phyloP scores from a whole-genome alignment of 2,113 vertebrate genomes.

The Actenoides hombroni region DNA sequence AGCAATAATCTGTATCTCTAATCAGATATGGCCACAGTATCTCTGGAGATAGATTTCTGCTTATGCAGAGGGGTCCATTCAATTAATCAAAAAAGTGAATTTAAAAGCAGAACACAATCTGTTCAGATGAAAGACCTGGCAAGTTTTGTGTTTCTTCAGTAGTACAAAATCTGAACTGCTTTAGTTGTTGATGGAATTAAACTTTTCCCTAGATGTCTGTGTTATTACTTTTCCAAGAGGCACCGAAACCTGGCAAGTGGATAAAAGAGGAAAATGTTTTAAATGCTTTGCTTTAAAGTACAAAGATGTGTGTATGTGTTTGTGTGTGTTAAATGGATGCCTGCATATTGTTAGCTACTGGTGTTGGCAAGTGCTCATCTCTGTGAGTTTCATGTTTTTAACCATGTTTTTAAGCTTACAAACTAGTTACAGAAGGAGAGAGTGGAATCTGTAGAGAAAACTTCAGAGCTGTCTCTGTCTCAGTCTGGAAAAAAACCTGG shows the following conservation, averaged over 20 bases:
- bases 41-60: not conserved
- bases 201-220: not conserved
- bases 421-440: not conserved
- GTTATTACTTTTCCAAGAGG: not conserved
- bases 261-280: not conserved
- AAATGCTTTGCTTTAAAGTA: conserved; percentile 14
- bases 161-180: not conserved
- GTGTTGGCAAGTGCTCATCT: not conserved
- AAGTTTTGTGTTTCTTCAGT: not conserved
- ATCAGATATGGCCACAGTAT: not conserved
- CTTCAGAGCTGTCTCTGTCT: not conserved
- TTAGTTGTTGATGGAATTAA: conserved; percentile 12
- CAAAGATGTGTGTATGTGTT: not conserved
- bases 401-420: not conserved
- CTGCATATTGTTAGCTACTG: not conserved
- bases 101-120: conserved; percentile 7
- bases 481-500: not conserved
- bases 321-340: not conserved
- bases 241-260: not conserved
- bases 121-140: conserved; percentile 22
- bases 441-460: not conserved
- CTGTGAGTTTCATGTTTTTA: not conserved
- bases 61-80: not conserved
- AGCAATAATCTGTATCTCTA: not conserved
- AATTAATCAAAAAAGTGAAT: not conserved